Evolutionary conservation across 1,140 invertebrate species (phyloP).

Genomic region (Cydia pomonella): DNA sequence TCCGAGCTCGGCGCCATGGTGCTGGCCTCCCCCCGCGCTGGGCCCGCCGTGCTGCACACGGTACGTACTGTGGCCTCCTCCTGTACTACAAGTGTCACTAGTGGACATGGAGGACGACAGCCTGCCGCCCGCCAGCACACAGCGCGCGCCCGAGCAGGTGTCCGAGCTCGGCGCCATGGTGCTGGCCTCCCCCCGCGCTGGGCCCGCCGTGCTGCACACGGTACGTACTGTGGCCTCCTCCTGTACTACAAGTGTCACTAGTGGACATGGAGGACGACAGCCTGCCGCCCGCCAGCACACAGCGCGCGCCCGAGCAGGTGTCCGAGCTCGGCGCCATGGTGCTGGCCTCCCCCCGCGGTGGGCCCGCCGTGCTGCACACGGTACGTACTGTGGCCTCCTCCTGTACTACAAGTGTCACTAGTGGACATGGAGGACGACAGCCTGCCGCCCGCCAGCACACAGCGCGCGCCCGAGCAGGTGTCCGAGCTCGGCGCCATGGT

Average conservation of each 20-base stretch:
- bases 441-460: too few species aligned
- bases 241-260: constrained; percentile 63
- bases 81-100: constrained; percentile 63
- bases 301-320: constrained; percentile 88
- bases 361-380: constrained; percentile 80
- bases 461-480: constrained; percentile 83
- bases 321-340: constrained; percentile 84
- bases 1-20: constrained; percentile 84
- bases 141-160: constrained; percentile 88
- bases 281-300: constrained; percentile 72
- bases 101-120: constrained; percentile 73
- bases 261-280: constrained; percentile 73
- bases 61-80: constrained; percentile 42
- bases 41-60: constrained; percentile 80
- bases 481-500: constrained; percentile 84
- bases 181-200: constrained; percentile 82
- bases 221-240: constrained; percentile 42
- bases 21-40: constrained; percentile 82
- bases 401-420: constrained; percentile 63
- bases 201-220: constrained; percentile 80
- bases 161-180: constrained; percentile 84
- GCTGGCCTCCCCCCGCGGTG: constrained; percentile 82
- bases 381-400: constrained; percentile 42
- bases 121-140: constrained; percentile 72
- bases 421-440: constrained; percentile 57